Conservation (phyloP, 2,888 invertebrate species). For the Norana najaformis region DNA sequence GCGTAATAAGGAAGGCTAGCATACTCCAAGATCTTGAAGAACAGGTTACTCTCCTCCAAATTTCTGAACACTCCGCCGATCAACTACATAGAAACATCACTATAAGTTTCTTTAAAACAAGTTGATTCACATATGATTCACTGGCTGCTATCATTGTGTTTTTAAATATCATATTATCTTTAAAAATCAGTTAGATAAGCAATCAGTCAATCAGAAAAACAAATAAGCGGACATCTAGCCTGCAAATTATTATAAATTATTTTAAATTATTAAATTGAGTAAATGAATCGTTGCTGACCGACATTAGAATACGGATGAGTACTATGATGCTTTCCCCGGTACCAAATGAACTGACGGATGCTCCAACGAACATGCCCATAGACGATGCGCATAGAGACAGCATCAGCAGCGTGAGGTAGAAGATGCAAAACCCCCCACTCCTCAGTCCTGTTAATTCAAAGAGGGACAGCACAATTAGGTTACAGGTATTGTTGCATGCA, state of each 20-base stretch:
- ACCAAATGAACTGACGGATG: conserved; percentile 37
- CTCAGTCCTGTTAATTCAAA: background rate
- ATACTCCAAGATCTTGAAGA: background rate
- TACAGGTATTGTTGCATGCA: background rate
- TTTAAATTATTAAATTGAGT: background rate
- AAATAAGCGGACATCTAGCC: too few relatives aligned
- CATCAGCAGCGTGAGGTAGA: conserved; percentile 52
- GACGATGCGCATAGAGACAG: conserved; percentile 56
- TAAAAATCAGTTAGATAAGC: background rate
- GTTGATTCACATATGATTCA: too few relatives aligned
- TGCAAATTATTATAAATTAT: background rate
- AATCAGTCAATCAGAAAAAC: background rate
- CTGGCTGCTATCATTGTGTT: too few relatives aligned
- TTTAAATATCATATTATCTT: too few relatives aligned
- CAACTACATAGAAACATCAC: background rate
- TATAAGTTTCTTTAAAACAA: too few relatives aligned
- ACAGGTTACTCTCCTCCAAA: background rate
- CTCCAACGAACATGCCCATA: conserved; percentile 47
- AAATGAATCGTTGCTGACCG: conserved; percentile 50
- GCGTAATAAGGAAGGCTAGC: background rate
- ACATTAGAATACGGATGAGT: conserved; percentile 49
- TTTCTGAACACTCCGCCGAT: background rate
- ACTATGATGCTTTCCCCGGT: conserved; percentile 48
- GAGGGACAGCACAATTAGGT: background rate
- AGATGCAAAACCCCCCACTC: conserved; percentile 46